These are phyloP conservation scores for Calameuta idolon DNA, from an alignment of 2,888 invertebrate species.

Conservation along the genomic window DNA sequence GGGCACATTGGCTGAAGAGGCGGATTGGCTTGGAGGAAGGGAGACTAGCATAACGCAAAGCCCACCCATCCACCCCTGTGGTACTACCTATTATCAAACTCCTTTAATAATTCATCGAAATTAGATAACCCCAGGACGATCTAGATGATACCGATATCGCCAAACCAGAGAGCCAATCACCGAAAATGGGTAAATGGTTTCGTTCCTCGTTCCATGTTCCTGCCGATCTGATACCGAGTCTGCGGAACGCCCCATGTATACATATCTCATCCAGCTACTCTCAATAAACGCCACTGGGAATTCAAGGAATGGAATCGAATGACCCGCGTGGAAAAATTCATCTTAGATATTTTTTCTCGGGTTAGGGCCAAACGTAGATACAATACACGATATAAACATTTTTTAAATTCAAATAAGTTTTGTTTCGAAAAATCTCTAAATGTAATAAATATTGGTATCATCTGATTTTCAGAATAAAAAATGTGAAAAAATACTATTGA, in stretches of 20 bases:
- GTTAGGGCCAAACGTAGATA: neutral
- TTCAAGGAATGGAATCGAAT: constrained; percentile 28
- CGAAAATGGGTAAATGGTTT: constrained; percentile 46
- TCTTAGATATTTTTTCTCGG: neutral
- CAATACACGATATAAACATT: neutral
- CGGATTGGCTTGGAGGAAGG: constrained; percentile 6
- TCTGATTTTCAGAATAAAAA: neutral
- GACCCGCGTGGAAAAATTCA: constrained; percentile 37
- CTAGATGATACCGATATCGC: constrained; percentile 19
- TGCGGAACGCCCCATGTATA: constrained; percentile 32
- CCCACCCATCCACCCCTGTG: neutral
- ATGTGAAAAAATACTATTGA: neutral
- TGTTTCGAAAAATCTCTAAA: neutral
- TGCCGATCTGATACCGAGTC: constrained; percentile 49
- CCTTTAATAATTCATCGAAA: constrained; percentile 55
- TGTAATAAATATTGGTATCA: neutral
- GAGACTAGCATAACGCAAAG: neutral
- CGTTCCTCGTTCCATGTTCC: constrained; percentile 39
- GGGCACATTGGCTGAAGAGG: neutral
- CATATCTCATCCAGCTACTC: constrained; percentile 8
- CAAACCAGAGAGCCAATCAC: constrained; percentile 23
- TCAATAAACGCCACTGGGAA: neutral
- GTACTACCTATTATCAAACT: constrained; percentile 43
- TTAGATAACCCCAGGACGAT: constrained; percentile 42
- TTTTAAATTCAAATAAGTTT: neutral